Conservation (phyloP, 2,888 invertebrate genomes). For the Chelonus formosanus region DNA sequence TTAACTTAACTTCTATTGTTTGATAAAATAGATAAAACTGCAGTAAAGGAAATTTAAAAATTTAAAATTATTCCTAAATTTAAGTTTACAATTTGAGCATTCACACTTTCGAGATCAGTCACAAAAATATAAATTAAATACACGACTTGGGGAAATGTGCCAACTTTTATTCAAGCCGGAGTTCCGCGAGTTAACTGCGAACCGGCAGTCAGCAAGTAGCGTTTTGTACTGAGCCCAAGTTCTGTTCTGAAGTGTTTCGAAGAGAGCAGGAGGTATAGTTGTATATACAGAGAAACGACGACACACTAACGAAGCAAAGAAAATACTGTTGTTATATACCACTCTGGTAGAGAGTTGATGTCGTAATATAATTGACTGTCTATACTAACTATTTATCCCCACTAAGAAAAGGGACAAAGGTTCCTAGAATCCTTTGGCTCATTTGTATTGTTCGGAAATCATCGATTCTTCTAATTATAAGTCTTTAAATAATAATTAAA, state of each 20-base stretch:
- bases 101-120: neutral
- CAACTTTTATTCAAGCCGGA: conserved; percentile 39
- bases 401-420: too few relatives aligned
- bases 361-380: neutral
- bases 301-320: neutral
- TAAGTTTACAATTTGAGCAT: too few relatives aligned
- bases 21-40: too few relatives aligned
- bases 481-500: too few relatives aligned
- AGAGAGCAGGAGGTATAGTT: conserved; percentile 15
- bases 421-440: too few relatives aligned
- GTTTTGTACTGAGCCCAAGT: conserved; percentile 36
- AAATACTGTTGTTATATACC: neutral
- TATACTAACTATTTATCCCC: neutral
- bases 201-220: conserved; percentile 30
- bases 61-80: too few relatives aligned
- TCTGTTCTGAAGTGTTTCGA: conserved; percentile 3
- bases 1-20: too few relatives aligned
- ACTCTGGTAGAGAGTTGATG: neutral
- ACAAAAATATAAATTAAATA: conserved; percentile 8
- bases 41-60: too few relatives aligned
- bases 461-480: too few relatives aligned
- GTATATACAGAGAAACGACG: conserved; percentile 7
- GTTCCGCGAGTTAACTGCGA: conserved; percentile 20
- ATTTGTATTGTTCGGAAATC: too few relatives aligned
- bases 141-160: conserved; percentile 35